Base-by-base conservation (phyloP, 2,797 vertebrate genomes). In the Diplodus sargus region DNA sequence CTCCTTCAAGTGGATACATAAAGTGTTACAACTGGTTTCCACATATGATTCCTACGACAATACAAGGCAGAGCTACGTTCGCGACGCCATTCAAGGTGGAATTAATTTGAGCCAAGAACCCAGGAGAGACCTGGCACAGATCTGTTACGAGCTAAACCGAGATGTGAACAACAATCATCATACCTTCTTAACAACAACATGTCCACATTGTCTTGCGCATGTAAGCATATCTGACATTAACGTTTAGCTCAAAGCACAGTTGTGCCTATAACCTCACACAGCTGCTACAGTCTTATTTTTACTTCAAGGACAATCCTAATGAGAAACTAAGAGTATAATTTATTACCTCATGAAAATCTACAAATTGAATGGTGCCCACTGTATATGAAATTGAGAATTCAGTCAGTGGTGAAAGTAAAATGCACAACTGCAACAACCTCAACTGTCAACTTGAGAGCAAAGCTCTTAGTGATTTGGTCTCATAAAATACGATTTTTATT, bases 401-500 rank as follows among this genome's bases (percentile, higher is more conserved):
- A 59, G 13, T 60, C 53, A 22, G 17, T 48, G 1, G 34, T 59
- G 18, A 10, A 61, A 45, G 16, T 48, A 23, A 66, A 61, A 23
- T 18, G 9, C 45, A 53, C 22, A 30, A 52, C 34, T 54, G 12
- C 25, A 45, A 30, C n/a, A 58, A 45, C 49, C 64, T 42, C 3
- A 63, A 28, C 25, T 61, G 23, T 63, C 22, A 53, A 59, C 58
- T 61, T 69, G 11, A 66, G 14, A 43, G 16, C 65, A 62, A 76
- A 34, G 28, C 51, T 70, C 28, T 20, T 15, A 39, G n/a, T 47
- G 47, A 48, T 48, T 56, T 56, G 0, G 2, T 16, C 0, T 62
- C 9, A 66, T 54, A 51, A 68, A 23, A 60, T 34, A 51, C 3
- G 23, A 65, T 62, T 43, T 62, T 42, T 1, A 66, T 81, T 78